phyloP scores from a whole-genome alignment of 2,113 vertebrate genomes.

The Oncorhynchus kisutch region DNA sequence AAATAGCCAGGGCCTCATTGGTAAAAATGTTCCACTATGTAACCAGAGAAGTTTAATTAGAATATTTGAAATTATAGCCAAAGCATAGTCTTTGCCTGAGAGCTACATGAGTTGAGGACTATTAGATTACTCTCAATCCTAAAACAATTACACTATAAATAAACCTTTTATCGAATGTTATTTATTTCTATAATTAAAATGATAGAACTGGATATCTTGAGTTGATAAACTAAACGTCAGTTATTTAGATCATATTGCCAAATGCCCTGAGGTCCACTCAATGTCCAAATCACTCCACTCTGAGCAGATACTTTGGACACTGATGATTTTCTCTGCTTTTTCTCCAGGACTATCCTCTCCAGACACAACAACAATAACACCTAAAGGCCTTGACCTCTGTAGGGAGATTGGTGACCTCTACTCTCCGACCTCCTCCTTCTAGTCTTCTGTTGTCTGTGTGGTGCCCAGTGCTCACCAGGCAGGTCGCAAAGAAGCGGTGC shows the following conservation, averaged over 20 bases:
- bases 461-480: constrained; percentile 44
- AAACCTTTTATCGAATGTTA: background rate
- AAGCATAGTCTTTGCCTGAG: constrained; percentile 8
- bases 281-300: background rate
- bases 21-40: background rate
- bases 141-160: background rate
- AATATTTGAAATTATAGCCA: constrained; percentile 11
- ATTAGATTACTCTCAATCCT: constrained; percentile 11
- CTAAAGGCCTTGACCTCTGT: background rate
- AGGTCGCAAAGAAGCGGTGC: constrained; percentile 58
- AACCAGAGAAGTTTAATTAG: constrained; percentile 2
- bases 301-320: background rate
- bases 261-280: background rate
- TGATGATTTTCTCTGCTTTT: constrained; percentile 1
- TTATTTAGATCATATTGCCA: background rate
- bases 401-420: constrained; percentile 1
- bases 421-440: constrained; percentile 21
- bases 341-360: constrained; percentile 45
- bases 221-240: background rate
- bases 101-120: constrained; percentile 10
- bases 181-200: constrained; percentile 2
- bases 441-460: constrained; percentile 32
- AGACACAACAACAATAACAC: constrained; percentile 5
- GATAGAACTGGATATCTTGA: background rate
- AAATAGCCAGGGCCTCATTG: background rate